Conservation (phyloP, 2,797 vertebrate species). For the Pampus argenteus region DNA sequence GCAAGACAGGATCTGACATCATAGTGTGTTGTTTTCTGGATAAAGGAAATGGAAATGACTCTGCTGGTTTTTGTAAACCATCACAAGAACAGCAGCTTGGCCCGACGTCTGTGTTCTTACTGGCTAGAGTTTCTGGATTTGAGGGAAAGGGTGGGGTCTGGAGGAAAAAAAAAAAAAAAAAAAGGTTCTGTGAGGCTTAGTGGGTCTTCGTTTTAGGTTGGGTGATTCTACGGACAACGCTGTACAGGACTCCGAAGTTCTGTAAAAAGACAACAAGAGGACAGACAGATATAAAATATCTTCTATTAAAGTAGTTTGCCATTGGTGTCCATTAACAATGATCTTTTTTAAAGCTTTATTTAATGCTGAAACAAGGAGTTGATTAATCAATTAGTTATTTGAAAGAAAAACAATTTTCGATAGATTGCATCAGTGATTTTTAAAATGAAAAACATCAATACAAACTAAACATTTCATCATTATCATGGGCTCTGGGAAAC, state of each 20-base stretch:
- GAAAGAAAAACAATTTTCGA: too few relatives aligned
- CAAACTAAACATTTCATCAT: too few relatives aligned
- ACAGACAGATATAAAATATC: background rate
- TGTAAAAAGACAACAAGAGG: conserved; percentile 63
- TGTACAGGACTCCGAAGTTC: conserved; percentile 95
- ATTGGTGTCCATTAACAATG: background rate
- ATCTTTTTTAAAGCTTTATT: too few relatives aligned
- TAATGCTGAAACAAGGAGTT: too few relatives aligned
- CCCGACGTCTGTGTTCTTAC: conserved; percentile 50
- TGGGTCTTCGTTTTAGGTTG: conserved; percentile 92
- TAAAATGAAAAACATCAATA: too few relatives aligned
- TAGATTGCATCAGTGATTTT: too few relatives aligned
- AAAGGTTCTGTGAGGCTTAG: conserved; percentile 67
- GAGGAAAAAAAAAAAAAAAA: background rate
- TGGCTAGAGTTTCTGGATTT: conserved; percentile 57
- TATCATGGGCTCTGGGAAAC: too few relatives aligned
- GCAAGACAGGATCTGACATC: conserved; percentile 78
- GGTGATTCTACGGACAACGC: conserved; percentile 89
- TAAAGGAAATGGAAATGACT: conserved; percentile 50
- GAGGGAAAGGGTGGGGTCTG: conserved; percentile 23
- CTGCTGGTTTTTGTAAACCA: conserved; percentile 66
- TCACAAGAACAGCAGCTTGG: conserved; percentile 52
- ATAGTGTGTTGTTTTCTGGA: conserved; percentile 58
- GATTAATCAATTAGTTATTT: too few relatives aligned
- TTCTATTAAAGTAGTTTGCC: too few relatives aligned